A percentile compares a stretch with the other conserved stretches of the same genome.
These are phyloP conservation scores for Pseudochaenichthys georgianus DNA, from an alignment of 2,797 vertebrate species.

Conservation along the genomic window DNA sequence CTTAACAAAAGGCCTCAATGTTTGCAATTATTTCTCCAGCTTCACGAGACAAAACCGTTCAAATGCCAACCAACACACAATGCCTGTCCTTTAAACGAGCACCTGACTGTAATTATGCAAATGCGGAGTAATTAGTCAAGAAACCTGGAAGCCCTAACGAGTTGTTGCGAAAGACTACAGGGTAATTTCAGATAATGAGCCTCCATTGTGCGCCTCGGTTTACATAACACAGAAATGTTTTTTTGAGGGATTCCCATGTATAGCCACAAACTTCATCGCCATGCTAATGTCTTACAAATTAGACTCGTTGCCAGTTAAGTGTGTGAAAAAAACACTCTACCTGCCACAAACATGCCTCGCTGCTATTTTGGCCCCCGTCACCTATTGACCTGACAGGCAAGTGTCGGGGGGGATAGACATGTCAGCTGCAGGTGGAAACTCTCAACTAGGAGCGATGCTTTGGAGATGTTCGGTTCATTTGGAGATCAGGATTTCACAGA, in stretches of 20 bases:
- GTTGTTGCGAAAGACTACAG: conserved; percentile 40
- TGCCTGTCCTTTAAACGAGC: conserved; percentile 47
- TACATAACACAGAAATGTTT: conserved; percentile 28
- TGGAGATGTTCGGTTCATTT: conserved; percentile 47
- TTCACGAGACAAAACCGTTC: conserved; percentile 40
- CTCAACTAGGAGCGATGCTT: conserved; percentile 53
- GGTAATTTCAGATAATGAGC: conserved; percentile 56
- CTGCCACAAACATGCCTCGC: conserved; percentile 82
- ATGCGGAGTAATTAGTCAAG: conserved; percentile 57
- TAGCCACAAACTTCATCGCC: conserved; percentile 24
- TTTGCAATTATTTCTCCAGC: conserved; percentile 39
- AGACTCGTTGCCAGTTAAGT: not conserved
- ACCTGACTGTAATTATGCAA: conserved; percentile 71
- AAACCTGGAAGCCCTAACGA: conserved; percentile 60
- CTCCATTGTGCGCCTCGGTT: conserved; percentile 33
- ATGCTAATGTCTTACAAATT: conserved; percentile 27
- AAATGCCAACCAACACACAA: conserved; percentile 52
- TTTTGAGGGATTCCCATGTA: conserved; percentile 14
- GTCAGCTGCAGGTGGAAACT: conserved; percentile 80
- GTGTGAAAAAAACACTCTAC: conserved; percentile 36
- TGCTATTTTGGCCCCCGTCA: conserved; percentile 59
- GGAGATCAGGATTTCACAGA: conserved; percentile 50
- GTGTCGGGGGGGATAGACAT: conserved; percentile 63
- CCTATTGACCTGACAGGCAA: conserved; percentile 80
- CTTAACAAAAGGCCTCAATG: not conserved